phyloP scores from a whole-genome alignment of 2,113 vertebrate genomes.

The Pteronura brasiliensis region DNA sequence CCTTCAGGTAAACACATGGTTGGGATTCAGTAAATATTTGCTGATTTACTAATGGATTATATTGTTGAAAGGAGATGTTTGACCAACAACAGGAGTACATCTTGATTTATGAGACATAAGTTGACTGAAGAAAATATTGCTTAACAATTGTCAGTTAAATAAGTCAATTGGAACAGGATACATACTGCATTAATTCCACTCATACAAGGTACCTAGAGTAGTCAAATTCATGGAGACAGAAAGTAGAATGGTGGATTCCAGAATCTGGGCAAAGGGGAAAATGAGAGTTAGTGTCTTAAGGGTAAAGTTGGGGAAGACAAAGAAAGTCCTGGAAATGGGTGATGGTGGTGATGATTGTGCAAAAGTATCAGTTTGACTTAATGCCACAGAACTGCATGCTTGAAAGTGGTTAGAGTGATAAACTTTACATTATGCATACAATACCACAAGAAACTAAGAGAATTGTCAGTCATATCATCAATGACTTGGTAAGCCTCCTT shows the following conservation, averaged over 20 bases:
- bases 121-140: not conserved
- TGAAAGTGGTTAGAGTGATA: not conserved
- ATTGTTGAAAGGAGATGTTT: not conserved
- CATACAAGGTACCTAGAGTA: rapidly evolving
- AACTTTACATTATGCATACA: not conserved
- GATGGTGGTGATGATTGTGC: too few species aligned
- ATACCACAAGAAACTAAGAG: not conserved
- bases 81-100: not conserved
- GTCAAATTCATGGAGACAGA: not conserved
- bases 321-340: not conserved
- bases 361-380: not conserved
- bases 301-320: not conserved
- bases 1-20: not conserved
- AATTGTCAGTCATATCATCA: not conserved
- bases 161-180: not conserved
- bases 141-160: not conserved
- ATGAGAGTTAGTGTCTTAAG: not conserved
- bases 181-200: not conserved
- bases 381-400: not conserved
- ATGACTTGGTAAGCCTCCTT: not conserved
- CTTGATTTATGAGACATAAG: not conserved
- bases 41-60: not conserved
- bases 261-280: not conserved
- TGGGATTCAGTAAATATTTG: not conserved
- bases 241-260: not conserved